Percentiles rank a stretch among this genome's conserved stretches.
phyloP scores from a whole-genome alignment of 1,140 invertebrate species.

The Pseudomyrmex cubaensis region DNA sequence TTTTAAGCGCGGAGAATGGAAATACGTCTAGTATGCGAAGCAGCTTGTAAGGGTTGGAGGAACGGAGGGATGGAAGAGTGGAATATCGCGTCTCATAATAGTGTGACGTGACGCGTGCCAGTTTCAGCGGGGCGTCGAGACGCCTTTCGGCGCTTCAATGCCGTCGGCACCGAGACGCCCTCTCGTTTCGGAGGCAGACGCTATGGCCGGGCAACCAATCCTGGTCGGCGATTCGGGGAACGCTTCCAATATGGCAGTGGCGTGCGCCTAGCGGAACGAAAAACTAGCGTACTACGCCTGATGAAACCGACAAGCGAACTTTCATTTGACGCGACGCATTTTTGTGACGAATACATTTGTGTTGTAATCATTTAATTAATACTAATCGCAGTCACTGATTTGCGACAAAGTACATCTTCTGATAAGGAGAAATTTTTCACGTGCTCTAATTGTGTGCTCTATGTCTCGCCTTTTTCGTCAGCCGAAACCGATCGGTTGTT shows the following conservation, averaged over 20 bases:
- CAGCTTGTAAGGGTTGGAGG: slow-evolving; percentile 25
- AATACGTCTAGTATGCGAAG: slow-evolving; percentile 32
- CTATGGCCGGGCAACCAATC: slow-evolving; percentile 80
- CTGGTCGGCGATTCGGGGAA: slow-evolving; percentile 63
- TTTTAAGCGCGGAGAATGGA: slow-evolving; percentile 11
- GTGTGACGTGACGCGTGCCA: slow-evolving; percentile 81
- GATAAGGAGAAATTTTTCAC: slow-evolving; percentile 61
- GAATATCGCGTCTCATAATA: slow-evolving; percentile 71
- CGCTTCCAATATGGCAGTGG: slow-evolving; percentile 83
- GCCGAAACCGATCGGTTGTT: slow-evolving; percentile 46
- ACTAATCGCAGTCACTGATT: not conserved
- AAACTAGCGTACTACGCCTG: slow-evolving; percentile 30
- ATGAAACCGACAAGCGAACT: slow-evolving; percentile 41
- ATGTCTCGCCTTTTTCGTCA: slow-evolving; percentile 33
- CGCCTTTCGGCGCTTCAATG: slow-evolving; percentile 77
- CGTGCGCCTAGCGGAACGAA: slow-evolving; percentile 68
- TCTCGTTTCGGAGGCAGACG: slow-evolving; percentile 74
- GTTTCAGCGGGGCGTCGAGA: slow-evolving; percentile 81
- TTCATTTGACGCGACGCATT: not conserved
- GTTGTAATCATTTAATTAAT: too few relatives aligned
- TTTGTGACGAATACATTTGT: not conserved
- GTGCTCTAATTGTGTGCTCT: not conserved
- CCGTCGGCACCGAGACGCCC: slow-evolving; percentile 71
- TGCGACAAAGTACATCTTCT: not conserved
- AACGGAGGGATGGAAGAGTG: slow-evolving; percentile 44